Base-by-base conservation (phyloP, 2,113 vertebrate species). In the Microcebus griseorufus region DNA sequence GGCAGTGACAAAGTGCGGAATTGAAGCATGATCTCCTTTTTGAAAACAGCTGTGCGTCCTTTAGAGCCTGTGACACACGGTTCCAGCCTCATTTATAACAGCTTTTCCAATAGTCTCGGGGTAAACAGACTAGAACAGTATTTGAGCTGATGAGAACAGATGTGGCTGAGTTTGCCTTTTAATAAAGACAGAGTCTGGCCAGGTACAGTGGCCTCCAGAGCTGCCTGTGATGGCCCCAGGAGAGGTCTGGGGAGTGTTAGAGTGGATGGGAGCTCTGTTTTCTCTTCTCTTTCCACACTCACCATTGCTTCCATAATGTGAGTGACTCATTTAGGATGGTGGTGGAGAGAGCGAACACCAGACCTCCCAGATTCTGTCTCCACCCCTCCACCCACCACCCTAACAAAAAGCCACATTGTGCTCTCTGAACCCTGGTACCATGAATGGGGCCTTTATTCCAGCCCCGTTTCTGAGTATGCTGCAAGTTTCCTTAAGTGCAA, bases 381-480 rank as follows among this genome's bases (percentile, higher is more conserved):
- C 70, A 75, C 67, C 29, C 73, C 82, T 93, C 95, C 86, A 93
- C 92, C 85, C 96, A 95, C 75, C 23, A 45, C 58, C 23, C 65
- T 58, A 51, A 97, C 96, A 97, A 70, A 98, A 95, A 84, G 95
- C 92, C 32, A 65, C 92, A 62, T 97, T 98, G 95, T 97, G 70
- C 65, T 95, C 80, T 2, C 83, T 81, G 70, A 93, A 72, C 75
- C 37, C 45, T 76, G 51, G 55, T 37, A 12, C 53, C 1, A 0
- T 97, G 96, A 98, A 98, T 95, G 73, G 22, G 48, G 80, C 80
- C 87, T 97, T 97, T 98, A 93, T 98, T 80, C 65, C 8, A 87
- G 58, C 18, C 62, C 45, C 9, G 17, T 94, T 96, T 94, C 90
- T 96, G 64, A 93, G 75, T 64, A 27, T 73, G 60, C 51, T 37